These are phyloP conservation scores for Ommatoiulus sabulosus DNA, from an alignment of 2,888 invertebrate species.

Conservation along the genomic window DNA sequence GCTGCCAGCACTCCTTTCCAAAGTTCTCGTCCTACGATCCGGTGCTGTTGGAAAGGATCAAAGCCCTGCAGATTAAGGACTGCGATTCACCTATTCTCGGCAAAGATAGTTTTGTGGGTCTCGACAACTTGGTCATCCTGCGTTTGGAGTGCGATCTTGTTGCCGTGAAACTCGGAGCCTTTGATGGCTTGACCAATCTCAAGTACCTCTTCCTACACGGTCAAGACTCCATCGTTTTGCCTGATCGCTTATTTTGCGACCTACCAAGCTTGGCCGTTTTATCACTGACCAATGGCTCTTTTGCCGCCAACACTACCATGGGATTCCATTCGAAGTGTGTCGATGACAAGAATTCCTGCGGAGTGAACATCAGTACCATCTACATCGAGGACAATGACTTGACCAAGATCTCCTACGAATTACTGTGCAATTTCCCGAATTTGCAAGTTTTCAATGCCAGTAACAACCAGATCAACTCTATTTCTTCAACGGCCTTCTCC, in stretches of 20 bases:
- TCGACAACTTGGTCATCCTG: constrained; percentile 1
- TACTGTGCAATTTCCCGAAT: constrained; percentile 12
- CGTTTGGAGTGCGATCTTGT: not conserved
- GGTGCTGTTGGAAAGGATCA: not conserved
- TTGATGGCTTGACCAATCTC: not conserved
- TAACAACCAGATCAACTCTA: not conserved
- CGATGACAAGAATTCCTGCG: not conserved
- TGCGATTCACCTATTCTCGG: not conserved
- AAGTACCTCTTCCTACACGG: not conserved
- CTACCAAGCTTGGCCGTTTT: not conserved
- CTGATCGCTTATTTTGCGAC: not conserved
- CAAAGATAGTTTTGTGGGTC: constrained; percentile 13
- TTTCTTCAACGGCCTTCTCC: not conserved
- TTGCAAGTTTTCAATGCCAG: not conserved
- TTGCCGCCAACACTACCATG: not conserved
- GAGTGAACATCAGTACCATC: constrained; percentile 5
- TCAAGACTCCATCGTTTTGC: not conserved
- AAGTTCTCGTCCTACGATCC: not conserved
- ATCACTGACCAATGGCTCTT: not conserved
- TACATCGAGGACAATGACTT: not conserved
- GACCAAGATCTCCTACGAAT: not conserved
- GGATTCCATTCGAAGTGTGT: not conserved
- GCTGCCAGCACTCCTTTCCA: not conserved
- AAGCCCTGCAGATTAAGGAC: not conserved
- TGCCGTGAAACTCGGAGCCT: not conserved